Evolutionary conservation across 2,888 invertebrate genomes (phyloP).

Genomic region (Aromia moschata): DNA sequence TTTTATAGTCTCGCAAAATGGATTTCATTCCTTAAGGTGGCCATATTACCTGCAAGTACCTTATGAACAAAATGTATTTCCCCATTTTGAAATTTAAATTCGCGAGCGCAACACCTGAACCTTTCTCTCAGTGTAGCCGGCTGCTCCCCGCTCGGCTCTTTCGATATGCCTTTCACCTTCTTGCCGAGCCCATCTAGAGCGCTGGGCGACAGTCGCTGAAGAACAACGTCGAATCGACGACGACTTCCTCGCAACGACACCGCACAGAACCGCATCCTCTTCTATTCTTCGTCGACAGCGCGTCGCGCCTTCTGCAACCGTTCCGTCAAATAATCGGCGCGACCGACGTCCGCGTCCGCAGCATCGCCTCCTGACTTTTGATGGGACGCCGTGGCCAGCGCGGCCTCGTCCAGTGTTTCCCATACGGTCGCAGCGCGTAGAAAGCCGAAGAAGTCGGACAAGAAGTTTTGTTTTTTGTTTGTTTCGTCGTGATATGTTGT

Average conservation of each 20-base stretch:
- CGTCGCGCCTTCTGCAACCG: not conserved
- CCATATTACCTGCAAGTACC: no score
- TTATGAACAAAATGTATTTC: no score
- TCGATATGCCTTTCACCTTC: constrained; percentile 46
- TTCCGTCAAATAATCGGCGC: constrained; percentile 11
- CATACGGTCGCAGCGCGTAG: constrained; percentile 16
- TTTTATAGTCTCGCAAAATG: no score
- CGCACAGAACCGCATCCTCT: not conserved
- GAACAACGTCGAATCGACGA: constrained; percentile 28
- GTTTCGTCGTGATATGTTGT: constrained; percentile 41
- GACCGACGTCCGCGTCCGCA: no score
- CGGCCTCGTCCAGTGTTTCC: constrained; percentile 34
- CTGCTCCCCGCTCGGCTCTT: constrained; percentile 43
- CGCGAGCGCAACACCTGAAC: no score
- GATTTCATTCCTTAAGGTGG: no score
- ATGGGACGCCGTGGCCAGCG: constrained; percentile 29
- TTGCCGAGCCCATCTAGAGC: constrained; percentile 47
- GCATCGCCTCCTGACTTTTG: constrained; percentile 37
- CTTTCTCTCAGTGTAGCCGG: constrained; percentile 26
- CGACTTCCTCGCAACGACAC: no score
- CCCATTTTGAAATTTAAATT: no score
- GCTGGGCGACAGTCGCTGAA: constrained; percentile 39
- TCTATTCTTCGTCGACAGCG: constrained; percentile 2
- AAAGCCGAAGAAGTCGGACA: constrained; percentile 35
- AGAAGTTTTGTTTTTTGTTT: no score